phyloP scores from a whole-genome alignment of 2,113 vertebrate species.

The Myotis yumanensis region DNA sequence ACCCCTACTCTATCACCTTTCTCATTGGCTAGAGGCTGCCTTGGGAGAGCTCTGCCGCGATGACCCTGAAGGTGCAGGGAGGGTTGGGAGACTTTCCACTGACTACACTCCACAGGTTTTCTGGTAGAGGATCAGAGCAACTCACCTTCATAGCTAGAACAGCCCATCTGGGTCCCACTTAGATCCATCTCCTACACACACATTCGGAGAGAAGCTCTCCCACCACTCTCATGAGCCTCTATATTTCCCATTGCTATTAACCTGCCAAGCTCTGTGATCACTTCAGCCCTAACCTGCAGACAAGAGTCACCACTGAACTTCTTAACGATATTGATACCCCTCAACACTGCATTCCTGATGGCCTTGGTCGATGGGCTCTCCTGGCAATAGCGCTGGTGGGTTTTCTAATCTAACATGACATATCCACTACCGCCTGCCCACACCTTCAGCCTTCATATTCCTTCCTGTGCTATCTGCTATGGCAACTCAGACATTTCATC shows the following conservation, averaged over 20 bases:
- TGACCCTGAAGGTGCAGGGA: neutral
- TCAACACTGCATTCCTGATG: neutral
- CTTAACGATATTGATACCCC: neutral
- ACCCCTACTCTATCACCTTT: rapidly evolving
- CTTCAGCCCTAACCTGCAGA: neutral
- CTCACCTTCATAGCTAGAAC: neutral
- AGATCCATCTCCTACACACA: too few species aligned
- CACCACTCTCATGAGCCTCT: neutral
- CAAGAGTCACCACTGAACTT: neutral
- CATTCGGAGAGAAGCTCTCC: rapidly evolving
- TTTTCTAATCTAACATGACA: neutral
- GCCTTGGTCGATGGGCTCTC: neutral
- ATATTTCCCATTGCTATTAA: neutral
- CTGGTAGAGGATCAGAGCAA: neutral
- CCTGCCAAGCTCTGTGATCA: neutral
- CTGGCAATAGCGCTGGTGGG: neutral
- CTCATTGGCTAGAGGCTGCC: neutral
- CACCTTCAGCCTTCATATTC: neutral
- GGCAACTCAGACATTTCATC: neutral
- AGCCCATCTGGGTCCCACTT: rapidly evolving
- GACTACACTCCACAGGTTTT: neutral
- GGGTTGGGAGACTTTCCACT: neutral
- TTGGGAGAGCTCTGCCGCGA: neutral
- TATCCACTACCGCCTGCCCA: neutral
- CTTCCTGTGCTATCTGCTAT: neutral